Evolutionary conservation across 2,113 vertebrate species (phyloP).

Genomic region (Amazona guildingii): DNA sequence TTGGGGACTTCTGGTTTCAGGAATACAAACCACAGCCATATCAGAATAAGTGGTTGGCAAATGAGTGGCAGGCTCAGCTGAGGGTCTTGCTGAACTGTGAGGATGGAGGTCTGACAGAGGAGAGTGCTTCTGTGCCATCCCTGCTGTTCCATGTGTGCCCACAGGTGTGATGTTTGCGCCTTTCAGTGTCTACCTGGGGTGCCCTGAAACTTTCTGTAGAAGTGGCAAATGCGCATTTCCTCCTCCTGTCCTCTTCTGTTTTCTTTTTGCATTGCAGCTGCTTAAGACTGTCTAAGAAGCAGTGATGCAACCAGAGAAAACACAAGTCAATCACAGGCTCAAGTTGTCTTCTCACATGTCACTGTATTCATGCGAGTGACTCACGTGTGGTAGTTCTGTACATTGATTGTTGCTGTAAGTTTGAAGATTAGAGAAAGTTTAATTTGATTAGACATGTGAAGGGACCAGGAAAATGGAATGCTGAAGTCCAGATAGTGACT

Average conservation of each 20-base stretch:
- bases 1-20: no score
- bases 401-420: not conserved
- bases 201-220: not conserved
- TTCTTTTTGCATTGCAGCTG: not conserved
- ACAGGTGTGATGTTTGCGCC: not conserved
- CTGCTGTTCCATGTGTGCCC: fast-evolving
- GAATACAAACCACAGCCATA: not conserved
- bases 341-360: not conserved
- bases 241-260: not conserved
- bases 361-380: not conserved
- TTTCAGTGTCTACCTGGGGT: not conserved
- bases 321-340: not conserved
- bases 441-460: not conserved
- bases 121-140: not conserved
- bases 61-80: not conserved
- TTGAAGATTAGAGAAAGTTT: no score
- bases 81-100: fast-evolving
- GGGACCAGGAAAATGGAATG: not conserved
- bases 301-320: not conserved
- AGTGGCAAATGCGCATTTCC: not conserved
- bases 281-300: no score
- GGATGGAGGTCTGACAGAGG: not conserved
- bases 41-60: no score
- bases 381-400: fast-evolving
- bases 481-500: no score